These are phyloP conservation scores for Kradibia gibbosae DNA, from an alignment of 1,140 invertebrate genomes.

Conservation along the genomic window DNA sequence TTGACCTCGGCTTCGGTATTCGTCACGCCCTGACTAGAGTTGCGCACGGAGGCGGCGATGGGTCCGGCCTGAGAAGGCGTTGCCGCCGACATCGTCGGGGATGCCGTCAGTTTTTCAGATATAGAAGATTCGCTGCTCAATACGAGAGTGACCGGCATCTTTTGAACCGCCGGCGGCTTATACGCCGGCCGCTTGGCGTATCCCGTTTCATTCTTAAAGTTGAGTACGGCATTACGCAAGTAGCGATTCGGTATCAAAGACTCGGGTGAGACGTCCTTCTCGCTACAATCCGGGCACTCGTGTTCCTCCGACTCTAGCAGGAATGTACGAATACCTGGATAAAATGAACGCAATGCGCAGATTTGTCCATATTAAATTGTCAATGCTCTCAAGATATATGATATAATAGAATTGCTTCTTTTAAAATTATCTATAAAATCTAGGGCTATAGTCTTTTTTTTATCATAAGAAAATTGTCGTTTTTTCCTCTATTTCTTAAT, in stretches of 20 bases:
- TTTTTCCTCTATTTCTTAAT: no score
- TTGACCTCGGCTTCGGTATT: constrained; percentile 24
- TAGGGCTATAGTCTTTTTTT: no score
- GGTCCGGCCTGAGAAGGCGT: constrained; percentile 34
- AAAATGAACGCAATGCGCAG: constrained; percentile 7
- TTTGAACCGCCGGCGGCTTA: constrained; percentile 53
- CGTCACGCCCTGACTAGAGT: constrained; percentile 29
- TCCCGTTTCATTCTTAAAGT: constrained; percentile 92
- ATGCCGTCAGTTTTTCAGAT: constrained; percentile 52
- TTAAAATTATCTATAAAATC: no score
- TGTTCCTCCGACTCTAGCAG: constrained; percentile 94
- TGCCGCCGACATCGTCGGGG: constrained; percentile 32
- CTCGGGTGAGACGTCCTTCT: constrained; percentile 92
- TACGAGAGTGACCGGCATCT: constrained; percentile 12
- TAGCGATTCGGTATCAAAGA: constrained; percentile 94
- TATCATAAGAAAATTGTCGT: no score
- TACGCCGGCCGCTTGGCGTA: constrained; percentile 75
- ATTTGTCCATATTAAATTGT: no score
- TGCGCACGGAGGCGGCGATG: background rate
- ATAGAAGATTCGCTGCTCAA: constrained; percentile 30
- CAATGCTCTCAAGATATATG: no score
- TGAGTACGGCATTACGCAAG: constrained; percentile 87
- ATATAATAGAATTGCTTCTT: no score
- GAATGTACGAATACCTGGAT: constrained; percentile 86
- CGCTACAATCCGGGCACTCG: constrained; percentile 94